Percentiles rank a stretch among this genome's conserved stretches.
These are phyloP conservation scores for Lomographa bimaculata DNA, from an alignment of 2,888 invertebrate genomes.

Conservation along the genomic window DNA sequence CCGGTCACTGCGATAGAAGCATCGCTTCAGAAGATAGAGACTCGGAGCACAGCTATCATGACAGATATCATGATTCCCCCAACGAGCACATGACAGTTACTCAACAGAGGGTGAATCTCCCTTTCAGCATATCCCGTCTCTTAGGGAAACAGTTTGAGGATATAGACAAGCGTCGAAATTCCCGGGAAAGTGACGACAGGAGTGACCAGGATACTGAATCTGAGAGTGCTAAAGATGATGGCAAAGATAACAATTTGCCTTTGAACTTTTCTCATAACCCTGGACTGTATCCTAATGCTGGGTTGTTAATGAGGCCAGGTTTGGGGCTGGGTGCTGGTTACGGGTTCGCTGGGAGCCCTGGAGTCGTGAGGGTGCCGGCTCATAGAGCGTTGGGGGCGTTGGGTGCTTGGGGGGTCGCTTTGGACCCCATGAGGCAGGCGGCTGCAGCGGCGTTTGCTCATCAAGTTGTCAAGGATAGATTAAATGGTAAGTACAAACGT, in stretches of 20 bases:
- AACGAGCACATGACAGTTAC: conserved; percentile 78
- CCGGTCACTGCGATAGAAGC: conserved; percentile 77
- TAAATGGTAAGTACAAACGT: conserved; percentile 87
- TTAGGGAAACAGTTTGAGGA: conserved; percentile 90
- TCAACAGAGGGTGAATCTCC: conserved; percentile 84
- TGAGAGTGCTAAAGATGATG: conserved; percentile 75
- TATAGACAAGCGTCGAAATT: conserved; percentile 78
- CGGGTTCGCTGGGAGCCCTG: conserved; percentile 86
- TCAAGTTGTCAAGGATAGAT: conserved; percentile 92
- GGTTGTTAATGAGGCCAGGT: conserved; percentile 69
- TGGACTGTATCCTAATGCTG: conserved; percentile 68
- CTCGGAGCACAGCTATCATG: conserved; percentile 82
- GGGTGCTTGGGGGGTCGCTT: conserved; percentile 83
- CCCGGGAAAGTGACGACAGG: conserved; percentile 76
- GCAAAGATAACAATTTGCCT: conserved; percentile 64
- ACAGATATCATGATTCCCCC: conserved; percentile 74
- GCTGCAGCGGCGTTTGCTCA: conserved; percentile 90
- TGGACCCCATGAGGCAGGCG: conserved; percentile 86
- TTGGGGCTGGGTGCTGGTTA: conserved; percentile 78
- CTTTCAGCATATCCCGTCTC: conserved; percentile 92
- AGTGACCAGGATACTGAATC: conserved; percentile 80
- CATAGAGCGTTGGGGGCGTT: conserved; percentile 85
- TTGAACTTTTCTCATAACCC: conserved; percentile 72
- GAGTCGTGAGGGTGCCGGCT: conserved; percentile 92
- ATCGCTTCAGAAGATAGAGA: conserved; percentile 81